Conservation (phyloP, 1,140 invertebrate species). For the Calycopis cecrops region DNA sequence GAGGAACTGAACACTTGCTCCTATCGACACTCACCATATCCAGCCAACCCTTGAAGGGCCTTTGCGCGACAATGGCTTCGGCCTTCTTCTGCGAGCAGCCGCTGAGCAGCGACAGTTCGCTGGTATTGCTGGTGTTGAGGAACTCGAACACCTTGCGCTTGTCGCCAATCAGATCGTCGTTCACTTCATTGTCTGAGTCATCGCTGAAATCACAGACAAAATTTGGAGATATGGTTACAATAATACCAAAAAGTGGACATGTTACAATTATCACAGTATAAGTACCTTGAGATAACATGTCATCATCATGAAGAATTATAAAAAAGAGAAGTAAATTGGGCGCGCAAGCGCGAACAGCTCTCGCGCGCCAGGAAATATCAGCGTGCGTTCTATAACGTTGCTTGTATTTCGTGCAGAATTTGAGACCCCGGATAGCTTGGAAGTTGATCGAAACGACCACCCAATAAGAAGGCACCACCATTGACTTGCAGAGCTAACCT, state of each 20-base stretch:
- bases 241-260: neutral
- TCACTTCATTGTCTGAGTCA: slow-evolving; percentile 84
- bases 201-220: slow-evolving; percentile 69
- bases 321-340: too few relatives aligned
- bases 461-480: too few relatives aligned
- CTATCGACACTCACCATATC: slow-evolving; percentile 76
- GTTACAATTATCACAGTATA: neutral
- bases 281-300: too few relatives aligned
- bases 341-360: too few relatives aligned
- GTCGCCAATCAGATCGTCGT: slow-evolving; percentile 79
- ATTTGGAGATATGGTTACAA: neutral
- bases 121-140: slow-evolving; percentile 79
- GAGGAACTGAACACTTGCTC: neutral
- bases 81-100: slow-evolving; percentile 85
- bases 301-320: too few relatives aligned
- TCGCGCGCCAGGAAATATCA: too few relatives aligned
- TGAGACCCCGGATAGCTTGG: too few relatives aligned
- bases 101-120: slow-evolving; percentile 81
- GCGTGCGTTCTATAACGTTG: too few relatives aligned
- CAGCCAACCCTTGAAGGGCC: slow-evolving; percentile 84
- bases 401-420: too few relatives aligned
- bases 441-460: too few relatives aligned
- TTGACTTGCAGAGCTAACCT: too few relatives aligned
- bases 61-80: slow-evolving; percentile 78
- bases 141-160: slow-evolving; percentile 86